Evolutionary conservation across 2,113 vertebrate species (phyloP), one percentile per base, ranked within the genome.

Genomic region (Ariopsis seemanni): DNA sequence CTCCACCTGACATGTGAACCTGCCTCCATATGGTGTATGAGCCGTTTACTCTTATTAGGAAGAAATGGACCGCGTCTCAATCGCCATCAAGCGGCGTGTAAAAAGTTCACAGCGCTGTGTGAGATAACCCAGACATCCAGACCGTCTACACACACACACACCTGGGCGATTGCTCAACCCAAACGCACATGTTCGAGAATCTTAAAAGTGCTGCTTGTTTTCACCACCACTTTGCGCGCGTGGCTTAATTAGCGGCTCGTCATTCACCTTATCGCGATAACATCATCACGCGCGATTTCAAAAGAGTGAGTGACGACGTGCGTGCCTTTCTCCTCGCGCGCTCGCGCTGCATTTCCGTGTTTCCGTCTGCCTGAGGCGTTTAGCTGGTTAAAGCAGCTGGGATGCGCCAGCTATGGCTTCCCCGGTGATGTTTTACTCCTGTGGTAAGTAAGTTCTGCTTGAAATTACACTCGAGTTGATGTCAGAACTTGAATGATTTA

Each of bases 331-430:
- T 89, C 84, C 86, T 86, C 82, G 22, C 63, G 83, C 84, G 15
- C 89, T 86, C 91, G 91, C 83, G 90, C 91, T 91, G 91, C 92
- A 92, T 94, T 94, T 93, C 90, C 92, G 71, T 83, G 91, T 79
- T 89, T 89, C 91, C 92, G 92, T 92, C 86, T 85, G 88, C 65
- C 86, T 0, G 30, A 89, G 91, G 88, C 89, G 92, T 92, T 91
- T 89, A 91, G 77, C 62, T 93, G 93, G 94, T 93, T 92, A 91
- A 88, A 92, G 82, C 84, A 65, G 53, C 30, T 69, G 82, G 85
- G 87, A 87, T 82, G 78, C 78, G 60, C 69, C 8, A 25, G 22
- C 34, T 65, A 6, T 12, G 60, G 81, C 30, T 83, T 22, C 25
- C 18, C 65, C 20, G 42, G 14, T 65, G 30, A 8, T 83, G 22